Base-by-base conservation (phyloP, 2,113 vertebrate genomes). In the Oreocharis arfaki region DNA sequence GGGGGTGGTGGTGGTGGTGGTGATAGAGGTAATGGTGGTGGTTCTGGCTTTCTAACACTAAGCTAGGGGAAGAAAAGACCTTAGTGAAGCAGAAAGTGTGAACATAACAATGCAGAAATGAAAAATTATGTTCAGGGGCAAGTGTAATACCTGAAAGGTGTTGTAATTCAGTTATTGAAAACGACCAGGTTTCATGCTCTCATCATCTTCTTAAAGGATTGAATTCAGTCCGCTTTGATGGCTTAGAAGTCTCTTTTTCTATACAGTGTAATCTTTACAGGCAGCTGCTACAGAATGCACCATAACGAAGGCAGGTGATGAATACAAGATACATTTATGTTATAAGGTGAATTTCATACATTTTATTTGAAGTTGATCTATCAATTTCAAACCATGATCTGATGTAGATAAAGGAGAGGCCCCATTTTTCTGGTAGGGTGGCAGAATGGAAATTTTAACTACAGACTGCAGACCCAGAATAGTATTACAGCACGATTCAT, bases 281-380 rank as follows among this genome's bases (percentile, higher is more conserved):
- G 42, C 81, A 88, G 67, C 82, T 93, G 59, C 46, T 76, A 67
- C 50, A 76, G 42, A 73, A 96, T 67, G 50, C 67, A 55, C 24
- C 20, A 22, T 76, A 73, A 83, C 53, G 30, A 93, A 88, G 52
- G 59, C 55, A 67, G 21, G 46, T 83, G 46, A 50, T 85, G 89
- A 79, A 76, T 73, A 15, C 70, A 83, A 73, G 41, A 93, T 23
- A 59, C 23, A 24, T 75, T 85, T 65, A 68, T 57, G 26, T 41
- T 84, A 61, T 33, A 47, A 69, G 42, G 27, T 80, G 61, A 80
- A 87, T 94, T 91, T 87, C 81, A 47, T 57, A 73, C 10, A 22
- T 69, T 85, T 85, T 86, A 80, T 65, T 88, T 91, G 57, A 87
- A 86, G 70, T 8, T 93, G 79, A 96, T 90, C 64, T 78, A 83